Base-by-base conservation (phyloP, 2,888 invertebrate genomes). In the Endotricha flammealis region DNA sequence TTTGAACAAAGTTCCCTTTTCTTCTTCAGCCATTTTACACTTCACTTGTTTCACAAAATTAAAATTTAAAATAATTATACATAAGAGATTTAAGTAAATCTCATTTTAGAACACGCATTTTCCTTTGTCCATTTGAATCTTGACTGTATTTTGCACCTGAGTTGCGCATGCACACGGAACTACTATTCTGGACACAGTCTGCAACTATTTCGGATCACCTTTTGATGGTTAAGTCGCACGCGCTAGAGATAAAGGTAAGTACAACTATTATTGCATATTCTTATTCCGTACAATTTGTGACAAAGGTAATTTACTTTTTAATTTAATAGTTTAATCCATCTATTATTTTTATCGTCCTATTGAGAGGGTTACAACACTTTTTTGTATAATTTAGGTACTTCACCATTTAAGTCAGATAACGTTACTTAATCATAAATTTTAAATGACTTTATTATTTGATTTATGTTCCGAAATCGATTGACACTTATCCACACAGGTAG, bases 221-320 rank as follows among this genome's bases (percentile, higher is more conserved):
- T 72, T 73, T 78, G 81, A 79, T 80, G 76, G 73, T 69, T 64
- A 63, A 66, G 70, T 65, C 74, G 64, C 69, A 57, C 59, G 64
- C 58, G 74, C 71, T 75, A 52, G 74, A 81, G 80, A 82, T 81
- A 79, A 79, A 73, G 77, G 73, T 74, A 71, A 69, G 52, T 58
- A 5, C 7, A 13, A 13, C 24, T 25, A 17, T 5, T 4, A 7
- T 17, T 16, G 27, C 41, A 27, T 12, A 36, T 30, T 34, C n/a
- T 9, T 12, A 9, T 22, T 29, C n/a, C 7, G 8, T 12, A 6
- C 7, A 29, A 5, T 29, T 16, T 29, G 14, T 14, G 10, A n/a
- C 6, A 1, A 29, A 11, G 24, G 24, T 24, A 24, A 24, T 11
- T 24, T 24, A 9, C n/a, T n/a, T n/a, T n/a, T n/a, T n/a, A n/a